Conservation (phyloP, 2,797 vertebrate genomes). For the Poeciliopsis infans region DNA sequence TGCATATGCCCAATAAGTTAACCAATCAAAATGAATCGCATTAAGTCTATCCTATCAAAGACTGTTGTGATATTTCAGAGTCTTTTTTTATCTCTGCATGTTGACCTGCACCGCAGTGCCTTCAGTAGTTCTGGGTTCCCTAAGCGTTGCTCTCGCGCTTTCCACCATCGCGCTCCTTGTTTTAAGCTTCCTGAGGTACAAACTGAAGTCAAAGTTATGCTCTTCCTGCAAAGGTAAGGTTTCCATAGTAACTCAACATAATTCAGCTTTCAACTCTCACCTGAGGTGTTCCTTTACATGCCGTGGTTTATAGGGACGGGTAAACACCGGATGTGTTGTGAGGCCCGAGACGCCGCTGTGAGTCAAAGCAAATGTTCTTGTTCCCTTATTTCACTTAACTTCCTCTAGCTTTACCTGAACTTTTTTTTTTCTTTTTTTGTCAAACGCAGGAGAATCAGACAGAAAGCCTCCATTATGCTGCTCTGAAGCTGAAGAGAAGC, state of each 20-base stretch:
- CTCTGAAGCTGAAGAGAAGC: conserved; percentile 34
- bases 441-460: not conserved
- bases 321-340: conserved; percentile 4
- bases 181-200: conserved; percentile 38
- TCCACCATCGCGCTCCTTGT: conserved; percentile 23
- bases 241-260: not conserved
- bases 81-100: not conserved
- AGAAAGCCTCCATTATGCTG: conserved; percentile 42
- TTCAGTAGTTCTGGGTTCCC: not conserved
- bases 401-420: not conserved
- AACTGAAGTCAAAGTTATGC: conserved; percentile 19
- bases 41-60: not conserved
- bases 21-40: not conserved
- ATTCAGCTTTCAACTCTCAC: accelerated
- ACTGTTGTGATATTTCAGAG: not conserved
- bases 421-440: not conserved
- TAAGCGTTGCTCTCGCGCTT: conserved; percentile 25
- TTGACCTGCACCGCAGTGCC: not conserved
- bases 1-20: not conserved
- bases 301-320: conserved; percentile 25
- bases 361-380: not conserved
- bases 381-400: not conserved
- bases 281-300: not conserved
- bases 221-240: conserved; percentile 42
- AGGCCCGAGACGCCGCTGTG: not conserved